These are phyloP conservation scores for Rhinogobius similis DNA, from an alignment of 2,113 vertebrate genomes.

Conservation along the genomic window DNA sequence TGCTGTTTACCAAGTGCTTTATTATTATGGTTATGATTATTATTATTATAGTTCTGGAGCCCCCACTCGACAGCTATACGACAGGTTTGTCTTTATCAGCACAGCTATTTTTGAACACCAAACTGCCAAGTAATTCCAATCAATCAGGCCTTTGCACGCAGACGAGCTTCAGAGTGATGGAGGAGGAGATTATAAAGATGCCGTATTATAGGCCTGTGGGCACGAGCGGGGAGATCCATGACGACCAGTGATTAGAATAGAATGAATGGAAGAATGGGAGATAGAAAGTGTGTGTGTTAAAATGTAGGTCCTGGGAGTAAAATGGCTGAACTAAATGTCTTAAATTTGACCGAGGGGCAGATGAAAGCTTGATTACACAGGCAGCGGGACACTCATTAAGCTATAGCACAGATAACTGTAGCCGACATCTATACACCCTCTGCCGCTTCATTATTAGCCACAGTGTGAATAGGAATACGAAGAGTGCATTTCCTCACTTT, in stretches of 20 bases:
- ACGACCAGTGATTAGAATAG: conserved; percentile 45
- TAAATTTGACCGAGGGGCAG: conserved; percentile 45
- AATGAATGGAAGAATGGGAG: conserved; percentile 35
- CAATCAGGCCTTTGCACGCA: conserved; percentile 25
- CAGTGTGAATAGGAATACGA: conserved; percentile 10
- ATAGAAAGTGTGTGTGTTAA: conserved; percentile 18
- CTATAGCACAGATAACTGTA: conserved; percentile 43
- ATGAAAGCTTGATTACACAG: conserved; percentile 53
- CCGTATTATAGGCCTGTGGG: conserved; percentile 21
- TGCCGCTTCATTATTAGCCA: conserved; percentile 12
- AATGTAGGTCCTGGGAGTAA: conserved; percentile 26
- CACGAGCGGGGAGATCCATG: conserved; percentile 31
- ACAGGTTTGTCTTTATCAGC: conserved; percentile 29
- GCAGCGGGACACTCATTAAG: conserved; percentile 54
- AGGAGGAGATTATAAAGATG: conserved; percentile 40
- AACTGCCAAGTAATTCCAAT: conserved; percentile 36
- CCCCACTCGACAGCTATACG: not conserved
- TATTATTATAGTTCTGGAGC: not conserved
- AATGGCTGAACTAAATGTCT: conserved; percentile 43
- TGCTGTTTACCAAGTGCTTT: conserved; percentile 17
- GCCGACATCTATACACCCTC: conserved; percentile 20
- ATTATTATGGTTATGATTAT: conserved; percentile 9
- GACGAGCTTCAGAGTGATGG: conserved; percentile 36
- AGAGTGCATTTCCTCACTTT: not conserved
- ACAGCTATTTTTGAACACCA: conserved; percentile 33